Evolutionary conservation across 2,888 invertebrate species (phyloP), one percentile per base, ranked within the genome.

Genomic region (Halocaridina rubra): DNA sequence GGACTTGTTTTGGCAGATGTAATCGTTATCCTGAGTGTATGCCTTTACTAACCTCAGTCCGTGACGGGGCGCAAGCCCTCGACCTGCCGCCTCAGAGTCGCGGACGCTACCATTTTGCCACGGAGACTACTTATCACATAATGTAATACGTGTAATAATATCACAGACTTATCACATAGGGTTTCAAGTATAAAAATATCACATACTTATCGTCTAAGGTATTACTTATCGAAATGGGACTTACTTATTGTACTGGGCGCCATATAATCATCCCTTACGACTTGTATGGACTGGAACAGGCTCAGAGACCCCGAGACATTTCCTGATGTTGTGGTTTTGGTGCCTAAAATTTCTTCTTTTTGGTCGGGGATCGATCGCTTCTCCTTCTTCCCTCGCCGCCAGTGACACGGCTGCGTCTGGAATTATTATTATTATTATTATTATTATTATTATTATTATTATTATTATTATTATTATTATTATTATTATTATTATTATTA

Each of bases 401-500:
- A 97, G 91, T 97, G 96, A 90, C 97, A 97, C 0, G 96, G 96
- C 91, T 97, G 97, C 88, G 96, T 96, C 97, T 97, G 92, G 13
- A 22, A 24, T n/a, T n/a, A n/a, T n/a, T n/a, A n/a, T n/a, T n/a
- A n/a, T n/a, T n/a, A n/a, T n/a, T n/a, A n/a, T n/a, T n/a, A n/a
- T n/a, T n/a, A n/a, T n/a, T n/a, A n/a, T n/a, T n/a, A n/a, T n/a
- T n/a, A n/a, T n/a, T n/a, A n/a, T n/a, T n/a, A n/a, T n/a, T n/a
- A n/a, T 24, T 22, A 8, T 74, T 39, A 24, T 4, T 19, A 7
- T 24, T 22, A 22, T 61, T 33, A 22, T 22, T 76, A 10, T 27
- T 3, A 13, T 10, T n/a, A 8, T 24, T 10, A 39, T 19, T 13
- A 10, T 33, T 46, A 27, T 39, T 32, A n/a, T 16, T 13, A 22